phyloP scores from a whole-genome alignment of 2,888 invertebrate genomes.

The Rotaria macrura region DNA sequence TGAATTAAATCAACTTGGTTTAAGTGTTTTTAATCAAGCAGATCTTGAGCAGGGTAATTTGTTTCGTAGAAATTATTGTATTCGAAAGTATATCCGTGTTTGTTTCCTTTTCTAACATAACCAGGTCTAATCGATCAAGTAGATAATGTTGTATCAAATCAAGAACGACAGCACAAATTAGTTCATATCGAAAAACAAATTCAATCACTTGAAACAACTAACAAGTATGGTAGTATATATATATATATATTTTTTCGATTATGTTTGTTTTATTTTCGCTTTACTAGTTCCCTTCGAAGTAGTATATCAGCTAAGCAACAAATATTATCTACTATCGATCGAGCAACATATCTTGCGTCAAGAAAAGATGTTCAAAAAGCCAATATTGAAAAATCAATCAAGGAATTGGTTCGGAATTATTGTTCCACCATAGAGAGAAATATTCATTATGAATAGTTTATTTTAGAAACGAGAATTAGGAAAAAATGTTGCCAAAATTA shows the following conservation, averaged over 20 bases:
- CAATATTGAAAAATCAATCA: neutral
- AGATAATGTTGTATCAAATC: neutral
- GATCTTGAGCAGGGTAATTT: neutral
- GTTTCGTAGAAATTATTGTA: neutral
- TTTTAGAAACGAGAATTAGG: conserved; percentile 1
- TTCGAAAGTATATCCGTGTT: neutral
- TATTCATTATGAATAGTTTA: neutral
- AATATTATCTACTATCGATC: neutral
- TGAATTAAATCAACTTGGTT: neutral
- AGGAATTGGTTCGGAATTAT: neutral
- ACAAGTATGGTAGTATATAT: too few species aligned
- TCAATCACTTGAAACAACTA: neutral
- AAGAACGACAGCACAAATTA: neutral
- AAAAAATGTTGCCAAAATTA: neutral
- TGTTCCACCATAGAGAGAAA: too few species aligned
- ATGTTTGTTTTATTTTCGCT: too few species aligned
- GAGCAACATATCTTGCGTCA: neutral
- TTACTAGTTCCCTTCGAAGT: neutral
- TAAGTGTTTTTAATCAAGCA: conserved; percentile 1
- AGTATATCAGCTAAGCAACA: neutral
- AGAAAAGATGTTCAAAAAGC: conserved; percentile 10
- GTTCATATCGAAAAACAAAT: neutral
- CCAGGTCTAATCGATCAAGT: neutral
- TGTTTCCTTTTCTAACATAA: too few species aligned
- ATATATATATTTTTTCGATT: too few species aligned